These are phyloP conservation scores for Atethmia centrago DNA, from an alignment of 2,888 invertebrate species.

Conservation along the genomic window DNA sequence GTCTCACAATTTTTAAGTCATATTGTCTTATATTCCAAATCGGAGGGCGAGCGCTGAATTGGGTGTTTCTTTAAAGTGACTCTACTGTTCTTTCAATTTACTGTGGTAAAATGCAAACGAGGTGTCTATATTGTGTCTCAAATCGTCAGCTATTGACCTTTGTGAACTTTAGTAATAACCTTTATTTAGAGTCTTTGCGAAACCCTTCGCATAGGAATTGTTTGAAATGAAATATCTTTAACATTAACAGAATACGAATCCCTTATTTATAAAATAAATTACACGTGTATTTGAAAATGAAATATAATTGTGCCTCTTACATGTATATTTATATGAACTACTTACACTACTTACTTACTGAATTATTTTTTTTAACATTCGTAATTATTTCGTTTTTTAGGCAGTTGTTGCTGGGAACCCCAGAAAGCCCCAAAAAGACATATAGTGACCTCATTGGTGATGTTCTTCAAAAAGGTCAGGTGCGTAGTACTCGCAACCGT, in stretches of 20 bases:
- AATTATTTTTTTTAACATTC: too few relatives aligned
- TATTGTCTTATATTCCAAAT: not conserved
- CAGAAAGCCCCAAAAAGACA: too few relatives aligned
- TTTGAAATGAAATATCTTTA: conserved; percentile 16
- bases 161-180: conserved; percentile 36
- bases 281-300: not conserved
- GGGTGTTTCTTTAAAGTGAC: not conserved
- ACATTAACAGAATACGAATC: conserved; percentile 23
- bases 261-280: conserved; percentile 13
- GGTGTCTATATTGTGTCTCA: conserved; percentile 43
- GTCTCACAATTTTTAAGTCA: not conserved
- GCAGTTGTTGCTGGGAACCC: too few relatives aligned
- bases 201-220: conserved; percentile 40
- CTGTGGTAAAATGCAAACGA: conserved; percentile 44
- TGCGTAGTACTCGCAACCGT: too few relatives aligned
- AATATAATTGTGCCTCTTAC: not conserved
- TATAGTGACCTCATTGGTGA: too few relatives aligned
- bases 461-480: too few relatives aligned
- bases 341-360: not conserved
- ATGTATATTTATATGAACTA: not conserved
- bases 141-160: conserved; percentile 51
- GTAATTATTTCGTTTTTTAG: too few relatives aligned
- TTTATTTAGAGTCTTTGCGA: conserved; percentile 24
- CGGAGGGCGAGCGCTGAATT: too few relatives aligned
- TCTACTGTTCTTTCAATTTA: conserved; percentile 10